Evolutionary conservation across 2,797 vertebrate genomes (phyloP).

Genomic region (Megaceryle alcyon): DNA sequence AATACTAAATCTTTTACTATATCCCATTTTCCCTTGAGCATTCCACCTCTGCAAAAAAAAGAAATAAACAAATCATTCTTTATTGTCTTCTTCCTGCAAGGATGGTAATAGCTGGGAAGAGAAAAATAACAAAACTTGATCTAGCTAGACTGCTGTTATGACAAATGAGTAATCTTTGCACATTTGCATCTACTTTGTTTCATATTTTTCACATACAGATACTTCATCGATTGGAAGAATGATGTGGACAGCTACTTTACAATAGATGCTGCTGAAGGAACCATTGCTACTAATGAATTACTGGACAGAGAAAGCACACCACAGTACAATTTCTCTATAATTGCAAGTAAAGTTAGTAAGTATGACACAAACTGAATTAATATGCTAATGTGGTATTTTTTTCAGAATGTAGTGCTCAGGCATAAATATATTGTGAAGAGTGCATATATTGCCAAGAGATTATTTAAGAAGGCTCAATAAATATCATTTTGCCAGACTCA

Average conservation of each 20-base stretch:
- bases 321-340: constrained; percentile 94
- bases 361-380: constrained; percentile 75
- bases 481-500: background rate
- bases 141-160: constrained; percentile 30
- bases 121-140: constrained; percentile 52
- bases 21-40: constrained; percentile 58
- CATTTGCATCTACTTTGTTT: constrained; percentile 65
- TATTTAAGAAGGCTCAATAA: background rate
- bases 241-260: constrained; percentile 94
- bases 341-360: constrained; percentile 99
- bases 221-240: constrained; percentile 95
- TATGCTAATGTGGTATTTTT: constrained; percentile 11
- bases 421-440: constrained; percentile 10
- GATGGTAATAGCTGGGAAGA: constrained; percentile 30
- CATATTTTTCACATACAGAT: constrained; percentile 79
- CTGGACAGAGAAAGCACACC: constrained; percentile 92
- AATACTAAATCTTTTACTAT: constrained; percentile 71
- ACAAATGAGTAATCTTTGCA: constrained; percentile 55
- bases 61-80: constrained; percentile 67
- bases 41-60: constrained; percentile 57
- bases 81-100: constrained; percentile 65
- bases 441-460: constrained; percentile 13
- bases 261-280: constrained; percentile 93
- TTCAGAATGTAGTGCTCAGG: background rate
- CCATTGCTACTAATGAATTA: constrained; percentile 92